Conservation (phyloP, 2,113 vertebrate genomes). For the Fregata magnificens region DNA sequence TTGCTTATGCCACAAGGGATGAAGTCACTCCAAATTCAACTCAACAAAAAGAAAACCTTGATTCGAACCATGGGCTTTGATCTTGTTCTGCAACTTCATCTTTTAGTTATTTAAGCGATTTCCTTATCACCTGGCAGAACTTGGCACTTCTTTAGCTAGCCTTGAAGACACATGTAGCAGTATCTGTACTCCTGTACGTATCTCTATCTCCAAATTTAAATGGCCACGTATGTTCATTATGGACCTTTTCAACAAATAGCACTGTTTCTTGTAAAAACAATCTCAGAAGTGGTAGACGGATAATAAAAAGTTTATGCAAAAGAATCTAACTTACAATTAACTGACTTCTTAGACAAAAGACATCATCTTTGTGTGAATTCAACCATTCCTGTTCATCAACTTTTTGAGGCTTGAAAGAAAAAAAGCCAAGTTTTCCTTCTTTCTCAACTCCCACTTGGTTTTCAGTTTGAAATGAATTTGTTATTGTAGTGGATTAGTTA, state of each 20-base stretch:
- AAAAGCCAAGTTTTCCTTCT: background rate
- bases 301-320: background rate
- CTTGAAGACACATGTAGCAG: background rate
- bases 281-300: background rate
- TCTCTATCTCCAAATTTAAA: background rate
- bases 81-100: background rate
- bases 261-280: background rate
- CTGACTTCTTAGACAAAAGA: background rate
- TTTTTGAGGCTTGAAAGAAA: background rate
- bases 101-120: background rate
- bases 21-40: background rate
- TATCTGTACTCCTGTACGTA: background rate
- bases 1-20: background rate
- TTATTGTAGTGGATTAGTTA: background rate
- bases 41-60: background rate
- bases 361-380: background rate
- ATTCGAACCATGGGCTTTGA: background rate
- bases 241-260: background rate
- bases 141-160: background rate
- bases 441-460: background rate
- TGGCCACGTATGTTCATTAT: background rate
- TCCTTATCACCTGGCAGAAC: background rate
- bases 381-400: background rate
- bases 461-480: background rate
- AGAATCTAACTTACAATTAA: background rate